Conservation (phyloP, 2,888 invertebrate species). For the Oscheius sp. region DNA sequence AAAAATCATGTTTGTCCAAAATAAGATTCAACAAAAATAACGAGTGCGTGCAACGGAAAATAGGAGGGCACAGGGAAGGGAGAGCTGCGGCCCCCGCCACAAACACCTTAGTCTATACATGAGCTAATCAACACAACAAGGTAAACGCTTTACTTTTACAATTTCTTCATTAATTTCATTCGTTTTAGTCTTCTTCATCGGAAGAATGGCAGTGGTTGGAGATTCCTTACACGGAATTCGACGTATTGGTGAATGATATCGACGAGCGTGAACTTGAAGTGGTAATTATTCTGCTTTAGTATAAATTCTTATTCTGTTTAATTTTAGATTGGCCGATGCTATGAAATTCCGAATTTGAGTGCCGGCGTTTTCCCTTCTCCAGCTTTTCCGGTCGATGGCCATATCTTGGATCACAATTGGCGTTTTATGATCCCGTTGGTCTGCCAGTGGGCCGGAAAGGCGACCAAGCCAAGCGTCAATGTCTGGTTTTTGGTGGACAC, state of each 20-base stretch:
- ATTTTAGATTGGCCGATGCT: slow-evolving; percentile 30
- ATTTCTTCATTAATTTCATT: slow-evolving; percentile 41
- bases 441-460: slow-evolving; percentile 21
- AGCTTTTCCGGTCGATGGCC: slow-evolving; percentile 30
- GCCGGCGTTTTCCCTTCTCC: slow-evolving; percentile 28
- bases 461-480: slow-evolving; percentile 30
- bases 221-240: slow-evolving; percentile 40
- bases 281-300: slow-evolving; percentile 32
- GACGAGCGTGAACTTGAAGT: slow-evolving; percentile 37
- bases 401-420: slow-evolving; percentile 27
- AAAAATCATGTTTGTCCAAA: too few species aligned
- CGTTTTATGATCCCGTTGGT: slow-evolving; percentile 30
- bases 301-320: slow-evolving; percentile 18
- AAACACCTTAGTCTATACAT: too few species aligned
- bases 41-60: too few species aligned
- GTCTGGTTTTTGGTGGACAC: slow-evolving; percentile 33
- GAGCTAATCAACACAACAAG: slow-evolving; percentile 42
- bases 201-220: slow-evolving; percentile 27
- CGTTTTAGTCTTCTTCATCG: slow-evolving; percentile 47
- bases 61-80: too few species aligned
- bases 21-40: too few species aligned
- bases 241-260: slow-evolving; percentile 42
- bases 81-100: too few species aligned
- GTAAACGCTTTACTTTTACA: slow-evolving; percentile 37
- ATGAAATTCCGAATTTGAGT: slow-evolving; percentile 27